Evolutionary conservation across 2,113 vertebrate genomes (phyloP).

Genomic region (Deroptyus accipitrinus): DNA sequence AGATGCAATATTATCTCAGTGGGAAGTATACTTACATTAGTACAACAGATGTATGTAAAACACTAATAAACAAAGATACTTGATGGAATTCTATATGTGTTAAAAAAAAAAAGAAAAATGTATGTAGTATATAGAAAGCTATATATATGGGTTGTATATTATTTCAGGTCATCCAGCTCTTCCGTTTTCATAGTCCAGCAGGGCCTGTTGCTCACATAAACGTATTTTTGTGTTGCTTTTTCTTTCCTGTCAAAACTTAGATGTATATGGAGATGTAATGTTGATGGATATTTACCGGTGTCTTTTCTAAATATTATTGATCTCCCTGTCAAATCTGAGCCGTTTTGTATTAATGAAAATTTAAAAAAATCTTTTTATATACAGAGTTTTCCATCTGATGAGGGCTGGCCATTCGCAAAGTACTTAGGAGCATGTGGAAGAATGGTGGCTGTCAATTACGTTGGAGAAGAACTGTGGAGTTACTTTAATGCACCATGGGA

Average conservation of each 20-base stretch:
- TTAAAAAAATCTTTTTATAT: background rate
- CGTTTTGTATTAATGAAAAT: background rate
- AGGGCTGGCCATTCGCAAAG: constrained; percentile 98
- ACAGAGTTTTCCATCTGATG: constrained; percentile 97
- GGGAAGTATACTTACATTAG: background rate
- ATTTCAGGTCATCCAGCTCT: background rate
- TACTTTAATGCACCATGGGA: constrained; percentile 96
- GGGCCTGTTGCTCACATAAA: background rate
- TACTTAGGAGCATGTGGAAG: constrained; percentile 97
- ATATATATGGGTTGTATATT: background rate
- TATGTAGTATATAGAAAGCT: background rate
- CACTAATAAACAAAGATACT: background rate
- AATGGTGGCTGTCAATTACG: constrained; percentile 97
- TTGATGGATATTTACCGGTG: background rate
- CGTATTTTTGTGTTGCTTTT: background rate
- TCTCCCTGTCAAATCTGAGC: background rate
- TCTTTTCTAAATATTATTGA: background rate
- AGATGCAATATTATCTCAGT: background rate
- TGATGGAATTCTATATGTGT: background rate
- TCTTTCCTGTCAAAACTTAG: background rate
- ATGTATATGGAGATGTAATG: background rate
- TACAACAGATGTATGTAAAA: background rate
- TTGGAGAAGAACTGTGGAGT: constrained; percentile 98
- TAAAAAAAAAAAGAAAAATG: too few relatives aligned
- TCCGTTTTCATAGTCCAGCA: background rate